phyloP scores from a whole-genome alignment of 2,113 vertebrate genomes.

The Potamarius usumacintae region DNA sequence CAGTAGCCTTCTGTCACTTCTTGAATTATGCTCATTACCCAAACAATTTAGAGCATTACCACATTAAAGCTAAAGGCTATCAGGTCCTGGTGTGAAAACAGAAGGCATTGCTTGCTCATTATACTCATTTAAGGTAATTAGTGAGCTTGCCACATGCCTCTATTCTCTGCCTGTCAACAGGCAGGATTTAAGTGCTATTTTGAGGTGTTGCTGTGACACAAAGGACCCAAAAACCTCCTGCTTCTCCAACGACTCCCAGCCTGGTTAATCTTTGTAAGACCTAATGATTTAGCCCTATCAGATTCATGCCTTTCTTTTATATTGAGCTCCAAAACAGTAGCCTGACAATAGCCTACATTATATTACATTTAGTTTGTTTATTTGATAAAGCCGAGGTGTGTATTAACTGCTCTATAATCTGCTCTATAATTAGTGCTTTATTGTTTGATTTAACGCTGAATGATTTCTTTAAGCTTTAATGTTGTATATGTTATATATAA shows the following conservation, averaged over 20 bases:
- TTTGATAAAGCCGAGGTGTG: background rate
- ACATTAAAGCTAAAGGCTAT: slow-evolving; percentile 38
- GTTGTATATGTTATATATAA: background rate
- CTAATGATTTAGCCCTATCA: background rate
- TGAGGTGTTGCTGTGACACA: slow-evolving; percentile 38
- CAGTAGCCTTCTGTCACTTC: background rate
- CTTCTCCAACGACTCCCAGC: slow-evolving; percentile 11
- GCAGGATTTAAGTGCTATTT: background rate
- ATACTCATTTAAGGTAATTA: slow-evolving; percentile 53
- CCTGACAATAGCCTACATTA: background rate
- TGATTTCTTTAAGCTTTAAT: slow-evolving; percentile 10
- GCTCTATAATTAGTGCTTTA: background rate
- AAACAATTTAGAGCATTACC: slow-evolving; percentile 40
- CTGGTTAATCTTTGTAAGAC: background rate
- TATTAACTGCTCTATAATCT: background rate
- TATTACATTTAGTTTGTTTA: background rate
- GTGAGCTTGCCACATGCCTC: slow-evolving; percentile 36
- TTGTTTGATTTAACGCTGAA: background rate
- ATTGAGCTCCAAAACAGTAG: background rate
- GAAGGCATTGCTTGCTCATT: slow-evolving; percentile 49
- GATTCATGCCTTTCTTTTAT: background rate
- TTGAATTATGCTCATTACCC: background rate
- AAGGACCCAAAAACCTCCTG: background rate
- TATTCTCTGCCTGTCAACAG: slow-evolving; percentile 39
- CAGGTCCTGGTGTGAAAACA: slow-evolving; percentile 42